Percentiles rank a stretch among this genome's conserved stretches.
These are phyloP conservation scores for Caenorhabditis brenneri DNA, from an alignment of 1,140 invertebrate species.

Conservation along the genomic window DNA sequence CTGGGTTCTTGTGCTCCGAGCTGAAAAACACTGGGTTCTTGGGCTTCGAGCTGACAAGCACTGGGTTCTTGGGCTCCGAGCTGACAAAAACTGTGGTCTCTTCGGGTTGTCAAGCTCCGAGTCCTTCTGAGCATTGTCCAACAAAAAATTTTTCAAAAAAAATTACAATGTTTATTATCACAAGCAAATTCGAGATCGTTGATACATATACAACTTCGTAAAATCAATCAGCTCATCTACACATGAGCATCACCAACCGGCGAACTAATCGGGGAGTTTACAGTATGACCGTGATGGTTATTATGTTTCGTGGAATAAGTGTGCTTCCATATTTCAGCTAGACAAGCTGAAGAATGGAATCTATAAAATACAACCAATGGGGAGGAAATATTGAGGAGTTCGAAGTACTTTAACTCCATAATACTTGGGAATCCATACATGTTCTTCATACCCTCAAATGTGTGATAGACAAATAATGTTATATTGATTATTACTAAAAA, in stretches of 20 bases:
- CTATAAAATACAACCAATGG: slow-evolving; percentile 69
- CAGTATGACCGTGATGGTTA: slow-evolving; percentile 13
- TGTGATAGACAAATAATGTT: slow-evolving; percentile 70
- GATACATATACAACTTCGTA: too few relatives aligned
- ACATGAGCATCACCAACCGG: neutral
- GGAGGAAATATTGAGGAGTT: slow-evolving; percentile 65
- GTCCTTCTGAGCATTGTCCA: too few relatives aligned
- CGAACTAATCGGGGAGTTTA: neutral
- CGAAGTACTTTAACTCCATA: slow-evolving; percentile 54
- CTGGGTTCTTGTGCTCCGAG: too few relatives aligned
- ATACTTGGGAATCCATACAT: slow-evolving; percentile 12
- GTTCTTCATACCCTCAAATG: slow-evolving; percentile 59
- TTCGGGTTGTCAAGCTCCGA: too few relatives aligned
- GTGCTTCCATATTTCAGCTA: slow-evolving; percentile 57
- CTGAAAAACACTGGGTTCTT: too few relatives aligned
- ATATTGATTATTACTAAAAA: slow-evolving; percentile 69
- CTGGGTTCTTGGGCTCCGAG: too few relatives aligned
- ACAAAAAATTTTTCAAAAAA: too few relatives aligned
- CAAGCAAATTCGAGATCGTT: too few relatives aligned
- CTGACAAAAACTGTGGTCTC: too few relatives aligned
- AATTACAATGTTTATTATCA: too few relatives aligned
- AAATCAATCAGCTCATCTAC: too few relatives aligned
- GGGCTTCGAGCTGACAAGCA: too few relatives aligned
- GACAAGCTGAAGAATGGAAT: slow-evolving; percentile 52
- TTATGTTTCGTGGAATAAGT: slow-evolving; percentile 52